Evolutionary conservation across 2,113 vertebrate species (phyloP).

Genomic region (Sinocyclocheilus maitianheensis): DNA sequence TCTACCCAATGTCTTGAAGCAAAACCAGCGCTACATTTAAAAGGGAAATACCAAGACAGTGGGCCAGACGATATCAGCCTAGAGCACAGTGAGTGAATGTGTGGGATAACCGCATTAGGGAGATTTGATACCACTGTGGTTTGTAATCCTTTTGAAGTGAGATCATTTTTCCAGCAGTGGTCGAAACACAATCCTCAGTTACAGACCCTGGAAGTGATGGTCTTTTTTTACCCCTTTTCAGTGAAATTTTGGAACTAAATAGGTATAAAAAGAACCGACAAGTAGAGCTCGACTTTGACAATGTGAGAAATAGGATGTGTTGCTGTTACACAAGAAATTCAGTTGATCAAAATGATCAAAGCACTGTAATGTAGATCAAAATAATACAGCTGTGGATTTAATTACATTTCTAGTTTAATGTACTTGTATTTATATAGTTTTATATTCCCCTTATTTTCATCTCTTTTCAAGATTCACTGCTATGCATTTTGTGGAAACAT

Average conservation of each 20-base stretch:
- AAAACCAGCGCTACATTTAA: not conserved
- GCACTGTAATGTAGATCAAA: not conserved
- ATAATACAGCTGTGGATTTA: too few relatives aligned
- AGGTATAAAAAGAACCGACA: constrained; percentile 2
- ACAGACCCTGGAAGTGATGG: constrained; percentile 56
- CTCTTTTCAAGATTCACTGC: not conserved
- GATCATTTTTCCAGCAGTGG: constrained; percentile 73
- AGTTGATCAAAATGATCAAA: not conserved
- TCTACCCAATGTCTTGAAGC: constrained; percentile 26
- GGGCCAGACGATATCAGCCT: constrained; percentile 23
- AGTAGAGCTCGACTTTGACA: not conserved
- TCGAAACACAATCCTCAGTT: constrained; percentile 69
- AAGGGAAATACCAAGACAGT: constrained; percentile 8
- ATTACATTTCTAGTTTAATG: too few relatives aligned
- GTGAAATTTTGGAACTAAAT: constrained; percentile 57
- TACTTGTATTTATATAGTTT: too few relatives aligned
- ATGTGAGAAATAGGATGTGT: constrained; percentile 20
- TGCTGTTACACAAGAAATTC: constrained; percentile 54
- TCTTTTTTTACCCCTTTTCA: constrained; percentile 19
- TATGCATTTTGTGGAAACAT: not conserved
- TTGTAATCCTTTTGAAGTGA: constrained; percentile 71
- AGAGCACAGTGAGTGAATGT: constrained; percentile 18
- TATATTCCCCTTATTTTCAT: not conserved
- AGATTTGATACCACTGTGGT: constrained; percentile 69
- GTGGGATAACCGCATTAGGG: constrained; percentile 65